Percentiles rank a stretch among this genome's conserved stretches.
These are phyloP conservation scores for Aplidium turbinatum DNA, from an alignment of 23 tunicate genomes.

Conservation along the genomic window DNA sequence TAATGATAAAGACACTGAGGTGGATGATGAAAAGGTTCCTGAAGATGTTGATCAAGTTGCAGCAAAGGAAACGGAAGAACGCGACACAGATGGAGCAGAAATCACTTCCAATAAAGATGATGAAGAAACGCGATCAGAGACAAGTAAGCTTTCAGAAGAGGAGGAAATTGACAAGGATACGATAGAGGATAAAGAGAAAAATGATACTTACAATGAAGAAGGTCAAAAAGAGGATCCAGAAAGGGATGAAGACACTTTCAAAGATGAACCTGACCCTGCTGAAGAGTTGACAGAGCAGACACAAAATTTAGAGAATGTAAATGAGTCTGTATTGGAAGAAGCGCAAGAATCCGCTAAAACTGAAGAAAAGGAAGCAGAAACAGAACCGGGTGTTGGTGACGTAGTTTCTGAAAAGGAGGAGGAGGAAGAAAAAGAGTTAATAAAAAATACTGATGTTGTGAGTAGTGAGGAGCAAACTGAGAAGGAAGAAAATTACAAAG, in stretches of 20 bases:
- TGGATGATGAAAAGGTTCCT: background rate
- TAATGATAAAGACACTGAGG: background rate
- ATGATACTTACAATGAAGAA: too few species aligned
- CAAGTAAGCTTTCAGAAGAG: background rate
- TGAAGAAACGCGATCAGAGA: background rate
- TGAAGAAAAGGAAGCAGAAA: conserved; percentile 17
- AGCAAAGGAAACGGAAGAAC: conserved; percentile 3
- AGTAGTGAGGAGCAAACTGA: background rate
- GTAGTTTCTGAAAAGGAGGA: conserved; percentile 9
- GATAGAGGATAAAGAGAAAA: conserved; percentile 11
- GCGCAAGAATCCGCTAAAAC: background rate
- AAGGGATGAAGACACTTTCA: background rate
- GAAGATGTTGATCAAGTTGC: background rate
- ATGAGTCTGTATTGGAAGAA: too few species aligned
- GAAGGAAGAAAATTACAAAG: background rate
- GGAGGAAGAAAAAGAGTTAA: conserved; percentile 2
- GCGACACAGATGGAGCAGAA: background rate
- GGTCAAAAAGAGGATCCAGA: conserved; percentile 11
- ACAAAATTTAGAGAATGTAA: too few species aligned
- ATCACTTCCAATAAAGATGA: background rate
- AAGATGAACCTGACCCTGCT: conserved; percentile 7
- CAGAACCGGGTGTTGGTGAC: background rate
- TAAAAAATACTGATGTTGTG: background rate
- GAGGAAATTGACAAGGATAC: background rate
- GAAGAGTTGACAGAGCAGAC: too few species aligned